phyloP scores from a whole-genome alignment of 2,888 invertebrate genomes.

The Drosophila peninsularis region DNA sequence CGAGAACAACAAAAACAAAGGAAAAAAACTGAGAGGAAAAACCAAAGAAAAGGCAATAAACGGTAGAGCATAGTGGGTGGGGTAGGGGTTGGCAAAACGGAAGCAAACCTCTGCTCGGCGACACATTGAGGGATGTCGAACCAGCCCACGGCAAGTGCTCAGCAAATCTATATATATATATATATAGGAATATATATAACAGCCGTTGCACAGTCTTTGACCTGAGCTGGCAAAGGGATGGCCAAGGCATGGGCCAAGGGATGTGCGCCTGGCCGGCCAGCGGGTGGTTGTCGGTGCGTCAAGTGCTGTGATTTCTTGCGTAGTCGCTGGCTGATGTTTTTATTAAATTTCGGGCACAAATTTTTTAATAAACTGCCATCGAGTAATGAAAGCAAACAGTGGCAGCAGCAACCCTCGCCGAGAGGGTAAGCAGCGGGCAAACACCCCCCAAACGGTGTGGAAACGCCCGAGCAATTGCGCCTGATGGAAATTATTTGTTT shows the following conservation, averaged over 20 bases:
- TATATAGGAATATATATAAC: constrained; percentile 17
- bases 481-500: constrained; percentile 71
- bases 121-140: constrained; percentile 50
- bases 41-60: constrained; percentile 53
- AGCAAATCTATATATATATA: constrained; percentile 11
- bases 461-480: constrained; percentile 58
- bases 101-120: constrained; percentile 35
- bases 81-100: constrained; percentile 30
- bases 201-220: constrained; percentile 28
- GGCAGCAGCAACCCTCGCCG: constrained; percentile 23
- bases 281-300: constrained; percentile 18
- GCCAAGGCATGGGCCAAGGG: no score
- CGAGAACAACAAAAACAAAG: constrained; percentile 16
- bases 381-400: constrained; percentile 48
- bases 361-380: constrained; percentile 77
- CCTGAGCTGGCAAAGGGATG: background rate
- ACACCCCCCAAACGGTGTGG: background rate
- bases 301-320: constrained; percentile 68
- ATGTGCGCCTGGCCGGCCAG: constrained; percentile 12
- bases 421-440: constrained; percentile 1
- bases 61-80: constrained; percentile 1
- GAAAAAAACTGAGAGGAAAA: constrained; percentile 5
- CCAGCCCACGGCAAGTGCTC: constrained; percentile 29
- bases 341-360: constrained; percentile 74
- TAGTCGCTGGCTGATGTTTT: constrained; percentile 60